These are phyloP conservation scores for Xenentodon cancila DNA, from an alignment of 2,797 vertebrate species.

Conservation along the genomic window DNA sequence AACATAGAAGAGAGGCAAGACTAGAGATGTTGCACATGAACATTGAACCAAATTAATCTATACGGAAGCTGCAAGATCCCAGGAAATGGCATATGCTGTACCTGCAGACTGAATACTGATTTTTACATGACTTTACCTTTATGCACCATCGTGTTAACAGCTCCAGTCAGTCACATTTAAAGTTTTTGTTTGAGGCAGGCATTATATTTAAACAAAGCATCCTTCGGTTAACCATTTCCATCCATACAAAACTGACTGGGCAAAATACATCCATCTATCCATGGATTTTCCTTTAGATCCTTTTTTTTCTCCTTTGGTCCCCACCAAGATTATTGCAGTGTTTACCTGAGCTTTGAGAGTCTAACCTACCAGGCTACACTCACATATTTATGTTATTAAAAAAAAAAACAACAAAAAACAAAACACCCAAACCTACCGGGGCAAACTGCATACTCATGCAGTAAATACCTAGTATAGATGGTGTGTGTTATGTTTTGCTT, in stretches of 20 bases:
- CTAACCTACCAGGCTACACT: slow-evolving; percentile 77
- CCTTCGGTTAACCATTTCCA: slow-evolving; percentile 20
- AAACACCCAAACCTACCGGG: slow-evolving; percentile 71
- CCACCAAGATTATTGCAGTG: slow-evolving; percentile 76
- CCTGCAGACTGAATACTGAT: no score
- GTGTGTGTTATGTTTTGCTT: slow-evolving; percentile 21
- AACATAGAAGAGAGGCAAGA: no score
- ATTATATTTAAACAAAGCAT: no score
- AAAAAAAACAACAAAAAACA: slow-evolving; percentile 31
- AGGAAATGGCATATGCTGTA: no score
- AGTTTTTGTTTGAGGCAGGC: no score
- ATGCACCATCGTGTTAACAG: no score
- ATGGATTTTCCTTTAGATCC: slow-evolving; percentile 6
- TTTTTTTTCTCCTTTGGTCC: slow-evolving; percentile 2
- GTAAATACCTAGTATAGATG: slow-evolving; percentile 31
- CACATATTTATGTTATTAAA: slow-evolving; percentile 48
- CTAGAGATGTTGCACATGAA: no score
- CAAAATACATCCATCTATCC: slow-evolving; percentile 37
- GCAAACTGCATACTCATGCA: slow-evolving; percentile 69
- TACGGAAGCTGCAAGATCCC: no score
- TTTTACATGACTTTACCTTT: no score
- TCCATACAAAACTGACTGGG: slow-evolving; percentile 28
- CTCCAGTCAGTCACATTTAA: no score
- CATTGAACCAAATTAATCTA: no score
- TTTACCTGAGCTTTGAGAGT: slow-evolving; percentile 78